Evolutionary conservation across 2,113 vertebrate genomes (phyloP), one percentile per base, ranked within the genome.

Genomic region (Muntiacus reevesi): DNA sequence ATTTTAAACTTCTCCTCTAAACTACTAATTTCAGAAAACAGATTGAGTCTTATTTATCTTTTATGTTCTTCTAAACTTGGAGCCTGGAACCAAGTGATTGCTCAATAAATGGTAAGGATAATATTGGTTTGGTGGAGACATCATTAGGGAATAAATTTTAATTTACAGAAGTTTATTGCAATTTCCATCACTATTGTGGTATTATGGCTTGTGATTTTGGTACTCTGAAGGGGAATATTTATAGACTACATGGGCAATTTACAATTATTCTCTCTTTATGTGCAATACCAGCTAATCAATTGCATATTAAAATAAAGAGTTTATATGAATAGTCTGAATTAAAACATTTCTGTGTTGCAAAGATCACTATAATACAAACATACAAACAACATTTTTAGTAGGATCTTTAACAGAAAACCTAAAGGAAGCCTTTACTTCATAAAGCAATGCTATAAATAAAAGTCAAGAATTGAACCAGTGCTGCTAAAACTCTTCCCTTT

Each of bases 161-260:
- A 86, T 97, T 96, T 97, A 91, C 8, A 91, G 67, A 97, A 96
- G 85, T 95, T 94, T 86, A 90, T 92, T 96, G 74, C 97, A 60
- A 81, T 95, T 95, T 94, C 83, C n/a, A 86, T 93, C 67, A 90
- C n/a, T 86, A 47, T 89, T 47, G 36, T 85, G 27, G 33, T 78
- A 91, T 96, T 94, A 95, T 45, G 33, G 82, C 78, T 97, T 94
- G 71, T n/a, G 54, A 91, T 97, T 96, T 91, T 86, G 95, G 89
- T 60, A 64, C 57, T 85, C 43, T 67, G 90, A 62, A 79, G 86
- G 67, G 78, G 28, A 89, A 60, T 89, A 96, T 98, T 95, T 97
- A 92, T 71, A 96, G 67, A 97, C 82, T 95, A 62, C 79, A 93
- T 60, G 78, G 85, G 50, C 91, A 94, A 89, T 95, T 98, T 96